Evolutionary conservation across 2,888 invertebrate genomes (phyloP).

Genomic region (Oasisia sp.): DNA sequence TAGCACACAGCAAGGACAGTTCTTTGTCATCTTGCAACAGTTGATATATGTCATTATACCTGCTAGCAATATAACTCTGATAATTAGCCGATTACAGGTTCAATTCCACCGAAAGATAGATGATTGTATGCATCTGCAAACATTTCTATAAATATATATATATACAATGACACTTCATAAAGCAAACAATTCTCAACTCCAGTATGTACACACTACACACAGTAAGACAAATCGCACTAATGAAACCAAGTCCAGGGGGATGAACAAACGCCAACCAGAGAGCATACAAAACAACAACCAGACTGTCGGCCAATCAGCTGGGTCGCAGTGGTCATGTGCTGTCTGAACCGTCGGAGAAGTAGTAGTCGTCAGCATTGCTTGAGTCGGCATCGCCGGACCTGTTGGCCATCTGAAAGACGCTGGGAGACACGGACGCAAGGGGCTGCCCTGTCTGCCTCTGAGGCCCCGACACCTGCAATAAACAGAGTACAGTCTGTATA

Average conservation of each 20-base stretch:
- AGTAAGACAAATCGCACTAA: not conserved
- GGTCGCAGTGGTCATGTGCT: not conserved
- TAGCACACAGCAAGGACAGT: not conserved
- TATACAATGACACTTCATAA: not conserved
- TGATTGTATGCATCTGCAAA: not conserved
- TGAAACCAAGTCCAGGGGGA: not conserved
- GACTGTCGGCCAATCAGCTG: not conserved
- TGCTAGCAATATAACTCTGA: not conserved
- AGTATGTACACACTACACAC: not conserved
- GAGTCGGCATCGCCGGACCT: not conserved
- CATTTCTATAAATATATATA: not conserved
- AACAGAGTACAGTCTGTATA: not conserved
- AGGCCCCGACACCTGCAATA: not conserved
- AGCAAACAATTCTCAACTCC: not conserved
- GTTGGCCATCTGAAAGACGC: not conserved
- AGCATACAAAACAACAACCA: not conserved
- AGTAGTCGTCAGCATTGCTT: not conserved
- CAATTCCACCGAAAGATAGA: not conserved
- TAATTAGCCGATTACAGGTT: not conserved
- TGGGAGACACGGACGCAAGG: not conserved
- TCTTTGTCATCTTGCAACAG: not conserved
- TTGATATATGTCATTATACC: not conserved
- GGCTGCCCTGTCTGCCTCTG: not conserved
- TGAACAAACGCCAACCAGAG: not conserved
- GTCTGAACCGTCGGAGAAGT: not conserved